Base-by-base conservation (phyloP, 2,888 invertebrate species). In the Apamea sordens region DNA sequence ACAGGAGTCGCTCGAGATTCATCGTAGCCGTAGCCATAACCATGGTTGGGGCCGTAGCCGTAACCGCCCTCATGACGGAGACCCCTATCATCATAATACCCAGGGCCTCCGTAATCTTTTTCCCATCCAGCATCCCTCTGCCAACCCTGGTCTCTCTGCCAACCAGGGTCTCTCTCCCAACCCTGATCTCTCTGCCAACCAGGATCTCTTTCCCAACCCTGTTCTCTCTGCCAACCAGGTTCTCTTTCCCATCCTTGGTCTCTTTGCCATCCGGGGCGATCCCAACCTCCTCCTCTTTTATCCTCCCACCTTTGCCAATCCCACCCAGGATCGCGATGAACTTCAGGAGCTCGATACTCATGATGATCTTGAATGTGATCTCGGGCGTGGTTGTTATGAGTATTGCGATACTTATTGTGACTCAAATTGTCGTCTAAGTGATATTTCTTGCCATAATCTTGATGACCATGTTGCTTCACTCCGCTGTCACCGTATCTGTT, bases 381-480 rank as follows among this genome's bases (percentile, higher is more conserved):
- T 79, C 95, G 94, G 44, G 95, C 94, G 76, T 94, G 94, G 63
- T 91, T 94, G 83, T 95, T 95, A 24, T 93, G 95, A 50, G 93
- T 95, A 74, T 96, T 94, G 21, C 93, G 94, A 84, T 96, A 95
- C 84, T 95, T 96, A 84, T 96, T 94, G 79, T 96, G 95, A 80
- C 95, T 93, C 79, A 95, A 91, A 70, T 92, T 90, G 79, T 97
- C 97, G 79, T 97, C 96, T 79, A 97, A 92, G 85, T 97, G 95
- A 85, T 96, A 95, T 74, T 97, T 97, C 83, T 95, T 95, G 11
- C 95, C 96, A 79, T 97, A 94, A 83, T 96, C 96, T 83, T 94
- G 95, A 86, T 94, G 94, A 18, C 93, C 94, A n/a, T 91, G 89
- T 68, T 95, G 94, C 81, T 96, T 96, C 41, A 94, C 92, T 10